A percentile compares a stretch with the other conserved stretches of the same genome.
Evolutionary conservation across 2,797 vertebrate species (phyloP).

Genomic region (Poecilia velifera): DNA sequence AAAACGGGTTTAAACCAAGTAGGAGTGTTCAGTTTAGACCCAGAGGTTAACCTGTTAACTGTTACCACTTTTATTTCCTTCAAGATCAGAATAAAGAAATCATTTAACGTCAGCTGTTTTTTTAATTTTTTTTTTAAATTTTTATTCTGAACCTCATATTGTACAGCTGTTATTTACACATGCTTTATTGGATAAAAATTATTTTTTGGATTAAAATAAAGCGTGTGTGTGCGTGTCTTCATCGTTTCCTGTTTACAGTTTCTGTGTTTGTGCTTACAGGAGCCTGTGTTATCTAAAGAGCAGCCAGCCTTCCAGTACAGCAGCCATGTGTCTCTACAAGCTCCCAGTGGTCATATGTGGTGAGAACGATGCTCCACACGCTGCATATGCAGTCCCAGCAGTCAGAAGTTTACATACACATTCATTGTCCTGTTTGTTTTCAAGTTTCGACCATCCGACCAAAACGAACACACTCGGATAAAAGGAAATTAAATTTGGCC

Average conservation of each 20-base stretch:
- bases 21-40: background rate
- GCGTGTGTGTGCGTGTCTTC: background rate
- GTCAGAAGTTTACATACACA: background rate
- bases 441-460: background rate
- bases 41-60: background rate
- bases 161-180: background rate
- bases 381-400: background rate
- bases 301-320: conserved; percentile 99
- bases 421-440: background rate
- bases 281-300: conserved; percentile 96
- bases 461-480: background rate
- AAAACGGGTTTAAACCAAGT: too few species aligned
- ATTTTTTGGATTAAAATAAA: background rate
- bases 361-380: conserved; percentile 67
- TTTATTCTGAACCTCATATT: background rate
- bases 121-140: background rate
- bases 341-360: conserved; percentile 99
- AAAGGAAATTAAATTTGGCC: background rate
- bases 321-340: conserved; percentile 97
- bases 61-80: background rate
- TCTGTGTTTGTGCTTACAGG: conserved; percentile 77
- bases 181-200: too few species aligned
- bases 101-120: background rate
- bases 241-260: background rate
- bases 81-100: background rate